Conservation (phyloP, 2,113 vertebrate species). For the Hippocampus comes region DNA sequence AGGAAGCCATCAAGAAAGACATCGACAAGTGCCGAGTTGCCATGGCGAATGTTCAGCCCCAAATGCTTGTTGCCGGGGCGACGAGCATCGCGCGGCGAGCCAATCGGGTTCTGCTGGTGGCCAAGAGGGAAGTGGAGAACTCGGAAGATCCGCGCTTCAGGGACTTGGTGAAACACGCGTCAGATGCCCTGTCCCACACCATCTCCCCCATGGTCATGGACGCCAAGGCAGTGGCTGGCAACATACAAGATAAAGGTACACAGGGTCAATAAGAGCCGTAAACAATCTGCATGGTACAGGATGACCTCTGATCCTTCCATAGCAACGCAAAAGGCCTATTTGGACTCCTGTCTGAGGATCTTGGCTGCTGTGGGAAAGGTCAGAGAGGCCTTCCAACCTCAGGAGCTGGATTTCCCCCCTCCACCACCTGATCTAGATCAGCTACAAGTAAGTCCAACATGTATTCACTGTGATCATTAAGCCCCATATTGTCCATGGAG, state of each 20-base stretch:
- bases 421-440: slow-evolving; percentile 95
- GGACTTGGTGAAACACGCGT: slow-evolving; percentile 90
- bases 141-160: slow-evolving; percentile 96
- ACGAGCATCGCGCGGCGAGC: slow-evolving; percentile 96
- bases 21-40: slow-evolving; percentile 97
- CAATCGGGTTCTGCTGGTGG: slow-evolving; percentile 92
- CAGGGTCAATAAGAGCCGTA: not conserved
- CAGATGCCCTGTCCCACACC: slow-evolving; percentile 90
- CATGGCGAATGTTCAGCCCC: slow-evolving; percentile 96
- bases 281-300: not conserved
- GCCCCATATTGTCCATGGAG: not conserved
- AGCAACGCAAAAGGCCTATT: slow-evolving; percentile 94
- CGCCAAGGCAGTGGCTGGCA: slow-evolving; percentile 96
- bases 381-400: slow-evolving; percentile 95
- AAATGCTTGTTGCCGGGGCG: slow-evolving; percentile 97
- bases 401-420: slow-evolving; percentile 94
- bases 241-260: slow-evolving; percentile 95
- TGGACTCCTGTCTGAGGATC: slow-evolving; percentile 94
- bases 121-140: slow-evolving; percentile 95
- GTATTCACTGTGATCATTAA: not conserved
- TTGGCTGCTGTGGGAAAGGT: slow-evolving; percentile 94
- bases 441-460: slow-evolving; percentile 78
- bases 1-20: slow-evolving; percentile 98
- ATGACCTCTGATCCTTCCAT: slow-evolving; percentile 10
- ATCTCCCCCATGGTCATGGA: slow-evolving; percentile 99